Evolutionary conservation across 2,888 invertebrate species (phyloP).

Genomic region (Selenia dentaria): DNA sequence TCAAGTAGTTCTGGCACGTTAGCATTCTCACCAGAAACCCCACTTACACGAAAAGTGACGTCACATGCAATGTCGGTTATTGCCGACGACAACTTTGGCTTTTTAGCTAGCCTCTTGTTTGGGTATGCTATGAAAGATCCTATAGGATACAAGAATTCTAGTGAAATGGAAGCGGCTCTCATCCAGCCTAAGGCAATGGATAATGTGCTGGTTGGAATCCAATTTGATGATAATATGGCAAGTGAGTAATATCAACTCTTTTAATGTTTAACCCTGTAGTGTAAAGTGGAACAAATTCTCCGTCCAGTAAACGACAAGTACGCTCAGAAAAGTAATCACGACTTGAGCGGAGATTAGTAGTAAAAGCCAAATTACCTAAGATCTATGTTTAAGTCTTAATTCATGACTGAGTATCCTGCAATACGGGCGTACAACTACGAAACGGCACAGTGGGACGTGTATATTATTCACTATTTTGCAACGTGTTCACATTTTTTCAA

Average conservation of each 20-base stretch:
- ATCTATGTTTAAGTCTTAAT: too few species aligned
- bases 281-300: too few species aligned
- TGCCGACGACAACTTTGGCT: constrained; percentile 65
- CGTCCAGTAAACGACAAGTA: too few species aligned
- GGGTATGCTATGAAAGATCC: constrained; percentile 55
- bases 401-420: too few species aligned
- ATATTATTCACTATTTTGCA: too few species aligned
- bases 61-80: constrained; percentile 64
- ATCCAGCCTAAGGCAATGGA: constrained; percentile 75
- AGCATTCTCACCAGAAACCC: constrained; percentile 75
- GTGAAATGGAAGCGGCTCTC: constrained; percentile 63
- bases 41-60: constrained; percentile 64
- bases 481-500: neutral
- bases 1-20: constrained; percentile 61
- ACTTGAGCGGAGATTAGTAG: too few species aligned
- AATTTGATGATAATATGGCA: constrained; percentile 72
- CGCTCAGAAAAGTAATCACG: too few species aligned
- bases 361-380: too few species aligned
- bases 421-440: too few species aligned
- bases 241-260: constrained; percentile 58
- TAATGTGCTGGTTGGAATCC: constrained; percentile 68
- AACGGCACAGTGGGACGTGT: too few species aligned
- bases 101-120: constrained; percentile 32
- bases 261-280: too few species aligned
- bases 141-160: constrained; percentile 63